Evolutionary conservation across 64 coral and sea anemone species (phyloP), one percentile per base, ranked within the genome.

Genomic region (Hydrozoanthus tunicans): DNA sequence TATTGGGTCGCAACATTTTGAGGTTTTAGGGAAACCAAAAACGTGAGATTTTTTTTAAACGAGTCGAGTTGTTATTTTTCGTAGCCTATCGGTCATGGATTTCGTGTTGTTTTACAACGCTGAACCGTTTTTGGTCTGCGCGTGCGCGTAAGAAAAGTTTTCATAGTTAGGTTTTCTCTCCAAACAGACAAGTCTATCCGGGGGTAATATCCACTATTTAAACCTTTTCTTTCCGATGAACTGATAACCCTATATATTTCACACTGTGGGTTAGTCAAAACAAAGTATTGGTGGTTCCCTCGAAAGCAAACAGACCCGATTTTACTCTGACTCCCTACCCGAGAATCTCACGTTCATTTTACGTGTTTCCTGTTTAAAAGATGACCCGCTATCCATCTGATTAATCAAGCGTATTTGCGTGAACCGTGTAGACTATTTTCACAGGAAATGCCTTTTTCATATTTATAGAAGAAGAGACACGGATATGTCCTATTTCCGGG

Each of bases 401-500:
- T 75, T 52, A 60, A 75, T 88, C 55, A 88, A 74, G 32, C 54
- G 5, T 56, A 88, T 88, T 88, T 88, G 68, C 60, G 56, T 59
- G 11, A 73, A 74, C 11, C 11, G 68, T 73, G 55, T 73, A 54
- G 32, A 69, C 24, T 88, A 58, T 88, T 88, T 58, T 88, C 84
- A 88, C 84, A 88, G 84, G 84, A 88, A 88, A 88, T 88, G 84
- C 84, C 84, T 88, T 88, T 88, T 88, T 88, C 84, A 73, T 88
- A 88, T 88, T 88, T 88, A 88, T 88, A 88, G 84, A 88, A 88
- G 69, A 88, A 60, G 84, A 88, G 68, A 59, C 84, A 88, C 84
- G 84, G 68, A 88, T 88, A 88, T 88, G 56, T 88, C 24, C 84
- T 75, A 88, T 88, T 88, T 88, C 84, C 84, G 84, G 84, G 84